Percentiles rank a stretch among this genome's conserved stretches.
Evolutionary conservation across 2,797 vertebrate species (phyloP).

Genomic region (Fringilla coelebs): DNA sequence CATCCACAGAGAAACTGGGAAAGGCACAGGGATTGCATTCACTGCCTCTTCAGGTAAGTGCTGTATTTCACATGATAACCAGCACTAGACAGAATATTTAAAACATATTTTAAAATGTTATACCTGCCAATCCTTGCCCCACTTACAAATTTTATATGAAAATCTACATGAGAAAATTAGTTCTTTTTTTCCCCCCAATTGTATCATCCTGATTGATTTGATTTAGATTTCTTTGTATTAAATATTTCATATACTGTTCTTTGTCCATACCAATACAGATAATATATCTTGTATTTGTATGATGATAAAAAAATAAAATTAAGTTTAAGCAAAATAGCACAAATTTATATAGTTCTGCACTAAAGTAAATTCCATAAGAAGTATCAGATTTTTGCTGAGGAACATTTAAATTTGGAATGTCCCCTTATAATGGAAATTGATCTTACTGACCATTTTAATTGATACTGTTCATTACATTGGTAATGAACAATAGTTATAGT

Average conservation of each 20-base stretch:
- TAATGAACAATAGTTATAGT: neutral
- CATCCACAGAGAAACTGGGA: neutral
- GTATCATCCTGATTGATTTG: neutral
- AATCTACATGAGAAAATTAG: neutral
- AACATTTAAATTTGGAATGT: neutral
- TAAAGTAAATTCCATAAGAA: neutral
- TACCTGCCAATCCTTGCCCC: neutral
- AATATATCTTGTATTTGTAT: neutral
- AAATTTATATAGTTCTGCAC: neutral
- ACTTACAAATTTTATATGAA: neutral
- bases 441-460: neutral
- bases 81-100: neutral
- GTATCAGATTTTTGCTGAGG: neutral
- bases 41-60: neutral
- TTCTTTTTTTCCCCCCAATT: rapidly evolving
- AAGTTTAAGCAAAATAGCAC: neutral
- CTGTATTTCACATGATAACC: neutral
- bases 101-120: neutral
- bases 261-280: neutral
- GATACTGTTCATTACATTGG: neutral
- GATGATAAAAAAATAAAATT: neutral
- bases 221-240: neutral
- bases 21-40: neutral
- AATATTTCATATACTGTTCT: neutral
- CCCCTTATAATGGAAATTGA: neutral